Evolutionary conservation across 64 coral and sea anemone species (phyloP).

Genomic region (Stichodactyla mertensii): DNA sequence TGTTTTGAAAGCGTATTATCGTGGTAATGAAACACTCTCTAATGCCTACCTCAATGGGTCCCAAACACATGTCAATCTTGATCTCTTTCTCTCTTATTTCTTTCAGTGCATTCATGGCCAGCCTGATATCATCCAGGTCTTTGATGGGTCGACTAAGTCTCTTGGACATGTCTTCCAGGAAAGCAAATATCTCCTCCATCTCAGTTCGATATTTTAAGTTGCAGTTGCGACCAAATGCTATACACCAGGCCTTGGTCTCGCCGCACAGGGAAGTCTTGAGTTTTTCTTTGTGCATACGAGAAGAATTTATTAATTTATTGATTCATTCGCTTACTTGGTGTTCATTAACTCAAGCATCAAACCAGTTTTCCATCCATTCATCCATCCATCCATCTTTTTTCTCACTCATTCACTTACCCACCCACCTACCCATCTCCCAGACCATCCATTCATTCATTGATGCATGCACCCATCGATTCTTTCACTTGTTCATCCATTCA

Average conservation of each 20-base stretch:
- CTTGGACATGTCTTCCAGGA: slow-evolving; percentile 89
- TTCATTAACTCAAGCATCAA: no score
- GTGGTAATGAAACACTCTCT: no score
- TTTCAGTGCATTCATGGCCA: slow-evolving; percentile 80
- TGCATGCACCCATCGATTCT: no score
- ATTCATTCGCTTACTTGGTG: background rate
- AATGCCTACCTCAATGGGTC: slow-evolving; percentile 70
- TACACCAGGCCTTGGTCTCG: slow-evolving; percentile 85
- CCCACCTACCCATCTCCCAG: no score
- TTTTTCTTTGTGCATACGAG: slow-evolving; percentile 39
- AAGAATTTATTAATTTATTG: background rate
- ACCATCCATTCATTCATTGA: no score
- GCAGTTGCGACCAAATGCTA: slow-evolving; percentile 74
- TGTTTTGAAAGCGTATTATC: no score
- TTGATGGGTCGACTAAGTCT: slow-evolving; percentile 94
- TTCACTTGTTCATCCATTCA: no score
- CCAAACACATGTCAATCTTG: slow-evolving; percentile 93
- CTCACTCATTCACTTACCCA: no score
- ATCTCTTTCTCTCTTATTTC: slow-evolving; percentile 93
- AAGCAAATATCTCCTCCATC: slow-evolving; percentile 90
- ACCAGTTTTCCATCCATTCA: no score
- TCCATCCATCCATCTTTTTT: no score
- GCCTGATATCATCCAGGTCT: slow-evolving; percentile 92
- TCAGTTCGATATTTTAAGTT: slow-evolving; percentile 87
- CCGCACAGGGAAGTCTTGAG: slow-evolving; percentile 83